Base-by-base conservation (phyloP, 1,140 invertebrate genomes). In the Hyphantria cunea region DNA sequence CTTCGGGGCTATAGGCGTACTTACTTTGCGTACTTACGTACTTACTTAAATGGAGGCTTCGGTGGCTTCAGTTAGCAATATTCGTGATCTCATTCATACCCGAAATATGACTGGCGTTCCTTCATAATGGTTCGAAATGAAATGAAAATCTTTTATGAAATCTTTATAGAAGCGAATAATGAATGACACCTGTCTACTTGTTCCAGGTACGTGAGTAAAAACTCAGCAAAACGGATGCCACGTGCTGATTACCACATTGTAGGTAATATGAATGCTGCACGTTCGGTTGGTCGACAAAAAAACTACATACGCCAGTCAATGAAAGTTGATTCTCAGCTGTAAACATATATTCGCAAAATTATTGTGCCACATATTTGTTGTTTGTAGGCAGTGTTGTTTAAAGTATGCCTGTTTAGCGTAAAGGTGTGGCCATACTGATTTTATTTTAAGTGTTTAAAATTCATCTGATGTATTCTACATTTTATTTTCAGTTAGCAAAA, bases 221-320 rank as follows among this genome's bases (percentile, higher is more conserved):
- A 44, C 33, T 55, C 53, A 55, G 44, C 42, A 14, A 17, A 45
- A 55, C 42, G 17, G 13, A 11, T 33, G 53, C 53, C 53, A 55
- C 53, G 53, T 55, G 53, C 53, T 25, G 17, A 25, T 25, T 25
- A 25, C 17, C 17, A 25, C 17, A 45, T 13, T 34, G 14, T 14
- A 45, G 41, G 53, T 55, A 47, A 45, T 47, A 31, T 47, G 42
- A 55, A n/a, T 41, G 10, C 0, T 12, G 53, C 53, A 55, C 42
- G 42, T 55, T 55, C 42, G 31, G 12, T 55, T 13, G 14, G 41
- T 55, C 42, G 53, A 39, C 53, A 17, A 47, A 33, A 53, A 53
- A 14, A 53, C 11, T 15, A 11, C 12, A 42, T 54, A 44, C 41
- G 41, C 41, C 37, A n/a, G 32, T 44, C 44, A 25, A 15, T 47